Evolutionary conservation across 2,888 invertebrate genomes (phyloP).

Genomic region (Heliothis peltigera): DNA sequence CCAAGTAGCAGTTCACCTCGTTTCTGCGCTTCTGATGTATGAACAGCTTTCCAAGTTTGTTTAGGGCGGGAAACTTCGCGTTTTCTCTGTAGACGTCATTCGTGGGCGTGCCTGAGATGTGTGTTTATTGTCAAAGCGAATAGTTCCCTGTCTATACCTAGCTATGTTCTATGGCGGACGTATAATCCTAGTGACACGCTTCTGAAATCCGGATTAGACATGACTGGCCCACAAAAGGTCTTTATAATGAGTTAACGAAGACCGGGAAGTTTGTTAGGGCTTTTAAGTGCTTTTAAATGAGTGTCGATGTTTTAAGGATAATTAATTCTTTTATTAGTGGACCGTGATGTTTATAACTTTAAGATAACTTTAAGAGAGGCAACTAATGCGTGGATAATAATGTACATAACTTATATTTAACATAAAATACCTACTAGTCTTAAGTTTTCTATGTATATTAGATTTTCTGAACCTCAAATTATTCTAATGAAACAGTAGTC

Average conservation of each 20-base stretch:
- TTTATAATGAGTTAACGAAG: not conserved
- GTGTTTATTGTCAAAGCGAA: constrained; percentile 26
- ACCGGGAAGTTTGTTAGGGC: not conserved
- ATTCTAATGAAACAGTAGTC: no score
- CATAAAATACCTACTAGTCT: no score
- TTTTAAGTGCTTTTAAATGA: not conserved
- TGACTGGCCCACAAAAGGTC: constrained; percentile 11
- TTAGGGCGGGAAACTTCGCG: constrained; percentile 39
- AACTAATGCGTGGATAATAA: no score
- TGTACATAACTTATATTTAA: no score
- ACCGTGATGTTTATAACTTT: no score
- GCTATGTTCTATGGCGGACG: constrained; percentile 5
- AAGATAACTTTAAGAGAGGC: no score
- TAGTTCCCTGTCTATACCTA: constrained; percentile 12
- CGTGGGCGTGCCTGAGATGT: constrained; percentile 11
- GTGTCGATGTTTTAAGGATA: not conserved
- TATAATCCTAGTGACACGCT: constrained; percentile 20
- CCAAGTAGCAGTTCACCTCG: not conserved
- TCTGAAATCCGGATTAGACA: constrained; percentile 12
- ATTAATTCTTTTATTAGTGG: no score
- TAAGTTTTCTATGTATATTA: no score
- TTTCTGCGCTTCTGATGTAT: constrained; percentile 10
- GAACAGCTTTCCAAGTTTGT: constrained; percentile 31
- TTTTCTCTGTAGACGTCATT: constrained; percentile 25
- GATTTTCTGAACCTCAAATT: no score